Evolutionary conservation across 2,888 invertebrate species (phyloP).

Genomic region (Habrosyne pyritoides): DNA sequence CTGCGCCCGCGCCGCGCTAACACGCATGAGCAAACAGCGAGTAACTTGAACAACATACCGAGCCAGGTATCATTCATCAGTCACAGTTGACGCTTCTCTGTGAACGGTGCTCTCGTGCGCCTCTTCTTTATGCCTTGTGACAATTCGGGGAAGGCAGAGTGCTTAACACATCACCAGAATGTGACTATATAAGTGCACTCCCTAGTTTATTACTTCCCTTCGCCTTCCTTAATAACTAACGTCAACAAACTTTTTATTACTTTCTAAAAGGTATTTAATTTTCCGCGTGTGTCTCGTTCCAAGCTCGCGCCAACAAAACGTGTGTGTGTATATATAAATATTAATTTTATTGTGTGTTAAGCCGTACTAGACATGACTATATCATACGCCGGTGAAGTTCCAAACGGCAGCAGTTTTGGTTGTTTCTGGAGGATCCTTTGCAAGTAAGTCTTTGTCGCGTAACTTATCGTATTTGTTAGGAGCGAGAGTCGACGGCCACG

Average conservation of each 20-base stretch:
- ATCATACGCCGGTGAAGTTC: conserved; percentile 95
- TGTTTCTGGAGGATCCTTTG: conserved; percentile 95
- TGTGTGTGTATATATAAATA: conserved; percentile 79
- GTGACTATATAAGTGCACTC: conserved; percentile 72
- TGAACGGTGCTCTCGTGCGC: conserved; percentile 62
- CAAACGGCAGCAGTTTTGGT: conserved; percentile 96
- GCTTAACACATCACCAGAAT: conserved; percentile 73
- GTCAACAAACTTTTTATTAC: conserved; percentile 71
- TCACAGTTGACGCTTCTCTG: conserved; percentile 60
- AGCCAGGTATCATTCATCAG: conserved; percentile 55
- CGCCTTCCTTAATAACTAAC: conserved; percentile 65
- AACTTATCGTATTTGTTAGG: conserved; percentile 32
- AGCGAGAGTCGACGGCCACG: conserved; percentile 35
- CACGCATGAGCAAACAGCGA: conserved; percentile 55
- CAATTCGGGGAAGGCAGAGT: conserved; percentile 63
- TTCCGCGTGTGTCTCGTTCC: conserved; percentile 76
- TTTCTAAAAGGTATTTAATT: conserved; percentile 81
- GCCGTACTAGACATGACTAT: conserved; percentile 88
- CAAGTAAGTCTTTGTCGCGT: conserved; percentile 86
- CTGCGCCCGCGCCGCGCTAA: conserved; percentile 38
- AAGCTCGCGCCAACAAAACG: conserved; percentile 74
- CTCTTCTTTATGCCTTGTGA: conserved; percentile 51
- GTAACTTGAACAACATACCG: conserved; percentile 55
- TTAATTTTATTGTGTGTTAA: conserved; percentile 67
- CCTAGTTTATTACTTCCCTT: conserved; percentile 64